Evolutionary conservation across 23 tunicate species (phyloP).

Genomic region (Botrylloides violaceus): DNA sequence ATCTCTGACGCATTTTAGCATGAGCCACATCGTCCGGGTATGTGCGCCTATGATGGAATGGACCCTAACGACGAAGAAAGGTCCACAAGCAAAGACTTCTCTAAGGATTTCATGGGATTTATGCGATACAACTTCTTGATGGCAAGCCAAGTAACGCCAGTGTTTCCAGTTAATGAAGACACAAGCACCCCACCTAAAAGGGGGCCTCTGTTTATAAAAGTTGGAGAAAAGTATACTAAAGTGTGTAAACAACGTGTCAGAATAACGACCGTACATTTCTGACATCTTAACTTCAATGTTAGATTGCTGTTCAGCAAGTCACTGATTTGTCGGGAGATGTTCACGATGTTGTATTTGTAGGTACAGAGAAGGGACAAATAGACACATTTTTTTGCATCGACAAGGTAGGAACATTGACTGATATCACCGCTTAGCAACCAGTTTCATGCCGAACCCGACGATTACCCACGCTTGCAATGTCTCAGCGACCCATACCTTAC

Average conservation of each 20-base stretch:
- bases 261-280: too few relatives aligned
- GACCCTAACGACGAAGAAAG: background rate
- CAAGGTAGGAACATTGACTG: too few relatives aligned
- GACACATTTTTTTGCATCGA: constrained; percentile 4
- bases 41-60: constrained; percentile 29
- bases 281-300: too few relatives aligned
- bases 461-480: too few relatives aligned
- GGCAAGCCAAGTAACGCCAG: constrained; percentile 1
- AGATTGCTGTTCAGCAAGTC: constrained; percentile 26
- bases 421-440: too few relatives aligned
- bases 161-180: background rate
- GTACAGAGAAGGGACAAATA: background rate
- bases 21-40: constrained; percentile 1
- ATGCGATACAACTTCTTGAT: constrained; percentile 12
- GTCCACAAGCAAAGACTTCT: constrained; percentile 20
- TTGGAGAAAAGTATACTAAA: background rate
- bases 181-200: background rate
- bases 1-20: background rate
- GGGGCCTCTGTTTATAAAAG: background rate
- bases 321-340: background rate
- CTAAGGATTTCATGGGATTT: background rate
- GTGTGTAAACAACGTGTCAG: too few relatives aligned
- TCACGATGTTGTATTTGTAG: constrained; percentile 9
- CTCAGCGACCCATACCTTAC: too few relatives aligned
- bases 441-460: too few relatives aligned